phyloP scores from a whole-genome alignment of 2,113 vertebrate species.

The Dicrurus megarhynchus region DNA sequence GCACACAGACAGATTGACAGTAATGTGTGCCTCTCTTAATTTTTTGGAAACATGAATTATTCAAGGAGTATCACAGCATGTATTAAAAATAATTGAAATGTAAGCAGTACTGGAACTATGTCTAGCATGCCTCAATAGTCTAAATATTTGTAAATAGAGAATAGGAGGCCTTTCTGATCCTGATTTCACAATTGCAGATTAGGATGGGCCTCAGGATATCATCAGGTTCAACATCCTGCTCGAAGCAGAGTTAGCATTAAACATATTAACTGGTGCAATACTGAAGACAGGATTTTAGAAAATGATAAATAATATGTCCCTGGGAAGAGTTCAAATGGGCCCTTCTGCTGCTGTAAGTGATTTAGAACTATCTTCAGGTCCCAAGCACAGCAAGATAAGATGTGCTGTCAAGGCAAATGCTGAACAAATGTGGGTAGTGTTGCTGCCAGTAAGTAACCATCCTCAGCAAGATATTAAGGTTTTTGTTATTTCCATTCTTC shows the following conservation, averaged over 20 bases:
- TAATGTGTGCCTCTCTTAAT: conserved; percentile 49
- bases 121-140: conserved; percentile 24
- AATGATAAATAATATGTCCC: not conserved
- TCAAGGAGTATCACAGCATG: conserved; percentile 40
- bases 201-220: not conserved
- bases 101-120: not conserved
- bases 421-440: accelerated
- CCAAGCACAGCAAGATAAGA: not conserved
- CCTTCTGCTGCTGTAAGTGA: not conserved
- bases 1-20: conserved; percentile 38
- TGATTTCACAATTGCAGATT: not conserved
- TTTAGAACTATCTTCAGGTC: not conserved
- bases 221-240: not conserved
- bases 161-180: not conserved
- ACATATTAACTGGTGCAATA: not conserved
- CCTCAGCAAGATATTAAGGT: not conserved
- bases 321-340: not conserved
- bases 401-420: not conserved
- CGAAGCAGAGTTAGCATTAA: not conserved
- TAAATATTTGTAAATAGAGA: conserved; percentile 55
- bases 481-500: not conserved
- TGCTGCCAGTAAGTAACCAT: not conserved
- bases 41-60: conserved; percentile 72
- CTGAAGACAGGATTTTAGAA: not conserved
- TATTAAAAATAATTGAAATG: conserved; percentile 69